Evolutionary conservation across 2,888 invertebrate genomes (phyloP), one percentile per base, ranked within the genome.

Genomic region (Parelbella ahira): DNA sequence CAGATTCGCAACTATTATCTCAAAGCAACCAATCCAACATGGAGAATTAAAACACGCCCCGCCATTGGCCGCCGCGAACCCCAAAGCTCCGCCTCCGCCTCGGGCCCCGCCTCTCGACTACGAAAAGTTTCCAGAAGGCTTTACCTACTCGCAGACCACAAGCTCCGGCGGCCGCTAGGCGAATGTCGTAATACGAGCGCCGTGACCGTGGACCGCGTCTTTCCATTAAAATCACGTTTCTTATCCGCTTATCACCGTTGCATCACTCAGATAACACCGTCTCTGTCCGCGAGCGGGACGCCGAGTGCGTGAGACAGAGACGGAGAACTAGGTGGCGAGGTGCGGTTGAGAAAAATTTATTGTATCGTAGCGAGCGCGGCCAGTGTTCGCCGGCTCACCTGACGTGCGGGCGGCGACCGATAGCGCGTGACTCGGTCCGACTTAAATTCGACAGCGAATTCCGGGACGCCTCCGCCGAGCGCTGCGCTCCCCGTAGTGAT

Each of bases 1-100:
- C 68, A 79, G 75, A 81, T 86, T 82, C 79, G 84, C 83, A 49
- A 80, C 73, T 76, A 78, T 81, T 79, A 83, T 84, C 86, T 84
- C 75, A 55, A 49, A 37, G 37, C 62, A 51, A 54, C 87, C 86
- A 87, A 87, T 84, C 67, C 72, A 56, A 65, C 50, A 62, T 62
- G 63, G 58, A 63, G 60, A 60, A 46, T 45, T n/a, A n/a, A 47
- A 44, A 32, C 37, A 44, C 12, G 28, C 44, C 27, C 11, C 44
- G 47, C 53, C 27, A 84, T 84, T 86, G 82, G 86, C 44, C 53
- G 48, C 18, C 45, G 25, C 24, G 37, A 44, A 36, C 60, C 58
- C 76, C 67, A 63, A 66, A 59, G 68, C 79, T 72, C 88, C 89
- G 74, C 89, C 89, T n/a, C 84, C 67, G 67, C 58, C 63, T 63